These are phyloP conservation scores for Microplitis manilae DNA, from an alignment of 2,888 invertebrate species.

Conservation along the genomic window DNA sequence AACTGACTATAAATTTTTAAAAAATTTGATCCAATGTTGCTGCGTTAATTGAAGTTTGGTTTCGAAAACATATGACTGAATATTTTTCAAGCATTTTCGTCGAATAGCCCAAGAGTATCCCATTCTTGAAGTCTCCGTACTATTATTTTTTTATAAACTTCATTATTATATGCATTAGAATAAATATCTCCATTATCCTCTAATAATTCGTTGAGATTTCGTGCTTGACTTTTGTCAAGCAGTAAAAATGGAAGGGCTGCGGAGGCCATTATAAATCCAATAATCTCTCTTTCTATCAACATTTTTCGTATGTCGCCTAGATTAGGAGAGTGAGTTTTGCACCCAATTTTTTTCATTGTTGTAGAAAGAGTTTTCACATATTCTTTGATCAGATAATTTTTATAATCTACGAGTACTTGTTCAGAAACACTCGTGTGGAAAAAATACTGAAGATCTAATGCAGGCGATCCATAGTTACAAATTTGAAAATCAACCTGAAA, in stretches of 20 bases:
- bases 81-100: constrained; percentile 37
- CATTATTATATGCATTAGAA: constrained; percentile 49
- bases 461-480: constrained; percentile 69
- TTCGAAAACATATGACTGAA: no score
- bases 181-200: constrained; percentile 25
- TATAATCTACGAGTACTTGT: constrained; percentile 51
- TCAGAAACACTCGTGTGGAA: constrained; percentile 66
- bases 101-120: constrained; percentile 59
- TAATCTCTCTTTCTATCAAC: constrained; percentile 49
- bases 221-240: constrained; percentile 54
- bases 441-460: constrained; percentile 72
- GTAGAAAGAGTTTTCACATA: constrained; percentile 53
- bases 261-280: constrained; percentile 55
- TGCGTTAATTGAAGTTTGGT: no score
- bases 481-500: constrained; percentile 73
- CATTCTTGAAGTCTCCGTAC: constrained; percentile 55
- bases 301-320: constrained; percentile 49
- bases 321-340: constrained; percentile 57
- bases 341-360: constrained; percentile 58
- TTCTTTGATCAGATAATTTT: constrained; percentile 54
- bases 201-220: constrained; percentile 59
- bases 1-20: no score
- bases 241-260: constrained; percentile 58
- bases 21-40: no score
- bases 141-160: constrained; percentile 53